Evolutionary conservation across 2,888 invertebrate species (phyloP), one percentile per base, ranked within the genome.

Genomic region (Acrobasis consociella): DNA sequence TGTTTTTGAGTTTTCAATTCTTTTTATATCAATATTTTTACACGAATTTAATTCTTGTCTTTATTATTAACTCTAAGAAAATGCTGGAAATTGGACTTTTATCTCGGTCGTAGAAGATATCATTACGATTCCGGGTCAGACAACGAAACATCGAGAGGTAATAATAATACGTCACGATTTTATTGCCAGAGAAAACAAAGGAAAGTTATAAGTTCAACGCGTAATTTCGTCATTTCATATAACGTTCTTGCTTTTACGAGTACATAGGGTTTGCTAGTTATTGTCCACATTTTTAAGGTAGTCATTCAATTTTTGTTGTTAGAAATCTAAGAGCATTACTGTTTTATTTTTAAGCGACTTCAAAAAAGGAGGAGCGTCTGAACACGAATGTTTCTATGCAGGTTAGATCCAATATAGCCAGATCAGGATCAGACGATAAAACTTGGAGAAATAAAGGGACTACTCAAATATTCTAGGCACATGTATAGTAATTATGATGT

Each of bases 141-240:
- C 52, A 52, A 31, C 13, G 37, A 13, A 52, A 52, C 22, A 46
- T 2, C 11, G n/a, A 52, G 31, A 52, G 31, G 31, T 52, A 52
- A 52, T 52, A 52, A 52, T 52, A 31, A 52, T 46, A 46, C 46
- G 13, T 31, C n/a, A 22, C 22, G 10, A 37, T 10, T 13, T 31
- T 22, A 52, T 52, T 52, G 31, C 52, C 22, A 31, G 52, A 52
- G 52, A 37, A 52, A 52, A 52, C 52, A 52, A 52, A 31, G n/a
- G 52, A 37, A 52, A 52, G 31, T 2, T 8, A 31, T 31, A 31
- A 31, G 52, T 52, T 52, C 13, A 11, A 22, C 31, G 31, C n/a
- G 52, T 13, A 52, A 52, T 31, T 52, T 52, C 22, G 13, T 52
- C 31, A 52, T 52, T 52, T 51, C 22, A 13, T 46, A 46, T 42